Percentiles rank a stretch among this genome's conserved stretches.
Evolutionary conservation across 2,113 vertebrate genomes (phyloP).

Genomic region (Budorcas taxicolor): DNA sequence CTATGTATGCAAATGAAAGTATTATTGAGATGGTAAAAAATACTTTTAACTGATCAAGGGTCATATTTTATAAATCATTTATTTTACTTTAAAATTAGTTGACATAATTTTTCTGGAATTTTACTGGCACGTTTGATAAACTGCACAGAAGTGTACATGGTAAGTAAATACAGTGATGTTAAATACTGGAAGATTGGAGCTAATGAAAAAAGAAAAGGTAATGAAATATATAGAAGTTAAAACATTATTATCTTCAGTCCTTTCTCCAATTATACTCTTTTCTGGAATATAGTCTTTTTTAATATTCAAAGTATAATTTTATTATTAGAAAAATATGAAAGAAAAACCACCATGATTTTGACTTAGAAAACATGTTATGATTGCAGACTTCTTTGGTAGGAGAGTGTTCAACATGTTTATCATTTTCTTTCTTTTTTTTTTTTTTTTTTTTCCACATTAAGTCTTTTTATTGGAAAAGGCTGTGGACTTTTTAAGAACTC

Average conservation of each 20-base stretch:
- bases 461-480: not conserved
- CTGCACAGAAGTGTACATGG: not conserved
- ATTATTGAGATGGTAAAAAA: not conserved
- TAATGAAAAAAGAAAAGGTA: not conserved
- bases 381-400: not conserved
- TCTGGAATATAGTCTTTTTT: not conserved
- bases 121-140: not conserved
- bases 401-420: not conserved
- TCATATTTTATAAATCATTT: not conserved
- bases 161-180: not conserved
- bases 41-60: not conserved
- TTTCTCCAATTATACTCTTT: not conserved
- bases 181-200: not conserved
- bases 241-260: not conserved
- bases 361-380: not conserved
- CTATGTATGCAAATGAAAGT: not conserved
- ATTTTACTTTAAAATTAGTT: not conserved
- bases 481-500: not conserved
- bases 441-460: not conserved
- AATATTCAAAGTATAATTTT: not conserved
- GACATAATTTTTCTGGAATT: not conserved
- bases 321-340: not conserved
- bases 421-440: not conserved
- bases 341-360: not conserved
- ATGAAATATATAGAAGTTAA: not conserved